A percentile compares a stretch with the other conserved stretches of the same genome.
Conservation (phyloP, 1,140 invertebrate genomes). For the Battus philenor region DNA sequence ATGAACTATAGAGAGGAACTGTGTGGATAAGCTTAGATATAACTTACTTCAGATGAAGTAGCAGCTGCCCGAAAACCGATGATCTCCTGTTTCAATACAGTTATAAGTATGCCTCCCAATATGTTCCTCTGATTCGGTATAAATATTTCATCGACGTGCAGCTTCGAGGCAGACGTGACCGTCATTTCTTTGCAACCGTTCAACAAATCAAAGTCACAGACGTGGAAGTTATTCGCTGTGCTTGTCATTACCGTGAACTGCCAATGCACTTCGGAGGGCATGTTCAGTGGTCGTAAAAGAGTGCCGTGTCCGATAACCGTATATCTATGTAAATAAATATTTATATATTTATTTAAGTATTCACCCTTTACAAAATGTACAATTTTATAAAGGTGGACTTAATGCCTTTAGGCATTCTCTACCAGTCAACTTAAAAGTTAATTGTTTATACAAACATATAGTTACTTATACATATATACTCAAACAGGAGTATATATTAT, state of each 20-base stretch:
- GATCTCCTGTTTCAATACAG: slow-evolving; percentile 43
- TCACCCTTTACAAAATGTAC: no score
- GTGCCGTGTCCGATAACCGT: slow-evolving; percentile 48
- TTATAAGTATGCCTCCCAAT: slow-evolving; percentile 51
- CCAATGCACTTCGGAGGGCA: slow-evolving; percentile 40
- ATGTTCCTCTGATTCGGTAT: slow-evolving; percentile 59
- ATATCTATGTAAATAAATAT: slow-evolving; percentile 37
- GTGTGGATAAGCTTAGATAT: no score
- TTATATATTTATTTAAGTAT: no score
- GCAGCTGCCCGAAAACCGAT: slow-evolving; percentile 50
- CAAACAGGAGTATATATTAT: no score
- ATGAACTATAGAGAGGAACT: no score
- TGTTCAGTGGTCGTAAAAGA: slow-evolving; percentile 21
- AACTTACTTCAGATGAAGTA: slow-evolving; percentile 40
- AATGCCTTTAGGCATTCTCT: no score
- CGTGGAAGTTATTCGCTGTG: slow-evolving; percentile 35
- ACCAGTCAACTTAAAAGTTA: no score
- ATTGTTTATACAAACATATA: no score
- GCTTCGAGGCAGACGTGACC: slow-evolving; percentile 30
- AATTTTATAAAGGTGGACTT: no score
- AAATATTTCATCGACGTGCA: slow-evolving; percentile 55
- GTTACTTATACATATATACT: no score
- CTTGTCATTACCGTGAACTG: slow-evolving; percentile 46
- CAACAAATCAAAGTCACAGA: slow-evolving; percentile 47
- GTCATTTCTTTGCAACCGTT: slow-evolving; percentile 37